Conservation (phyloP, 2,888 invertebrate species). For the Griposia aprilina region DNA sequence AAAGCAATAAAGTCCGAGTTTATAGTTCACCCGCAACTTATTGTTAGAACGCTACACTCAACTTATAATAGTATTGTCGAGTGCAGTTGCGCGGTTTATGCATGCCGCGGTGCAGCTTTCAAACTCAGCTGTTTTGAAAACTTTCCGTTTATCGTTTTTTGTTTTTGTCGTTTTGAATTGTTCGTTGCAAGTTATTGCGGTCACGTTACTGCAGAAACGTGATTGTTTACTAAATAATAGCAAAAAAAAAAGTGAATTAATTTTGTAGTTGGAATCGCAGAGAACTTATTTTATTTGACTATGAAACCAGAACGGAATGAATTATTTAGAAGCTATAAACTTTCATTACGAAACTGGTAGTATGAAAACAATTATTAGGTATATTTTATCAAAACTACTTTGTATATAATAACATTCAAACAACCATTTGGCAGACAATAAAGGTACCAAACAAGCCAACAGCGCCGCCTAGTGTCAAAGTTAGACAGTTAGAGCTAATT, state of each 20-base stretch:
- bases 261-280: conserved; percentile 24
- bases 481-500: conserved; percentile 46
- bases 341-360: background rate
- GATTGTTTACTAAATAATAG: conserved; percentile 43
- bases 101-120: conserved; percentile 67
- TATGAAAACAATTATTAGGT: background rate
- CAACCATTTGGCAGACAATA: conserved; percentile 17
- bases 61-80: conserved; percentile 69
- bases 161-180: conserved; percentile 42
- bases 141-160: conserved; percentile 52
- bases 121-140: conserved; percentile 63
- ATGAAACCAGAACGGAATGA: background rate
- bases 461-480: conserved; percentile 38
- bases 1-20: conserved; percentile 63
- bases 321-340: background rate
- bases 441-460: conserved; percentile 2
- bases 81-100: conserved; percentile 61
- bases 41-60: conserved; percentile 50
- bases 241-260: conserved; percentile 21
- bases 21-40: conserved; percentile 54
- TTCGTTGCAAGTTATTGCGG: conserved; percentile 48
- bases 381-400: background rate
- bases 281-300: conserved; percentile 14
- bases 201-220: conserved; percentile 42
- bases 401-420: background rate